Evolutionary conservation across 2,113 vertebrate species (phyloP), one percentile per base, ranked within the genome.

Genomic region (Trichomycterus rosablanca): DNA sequence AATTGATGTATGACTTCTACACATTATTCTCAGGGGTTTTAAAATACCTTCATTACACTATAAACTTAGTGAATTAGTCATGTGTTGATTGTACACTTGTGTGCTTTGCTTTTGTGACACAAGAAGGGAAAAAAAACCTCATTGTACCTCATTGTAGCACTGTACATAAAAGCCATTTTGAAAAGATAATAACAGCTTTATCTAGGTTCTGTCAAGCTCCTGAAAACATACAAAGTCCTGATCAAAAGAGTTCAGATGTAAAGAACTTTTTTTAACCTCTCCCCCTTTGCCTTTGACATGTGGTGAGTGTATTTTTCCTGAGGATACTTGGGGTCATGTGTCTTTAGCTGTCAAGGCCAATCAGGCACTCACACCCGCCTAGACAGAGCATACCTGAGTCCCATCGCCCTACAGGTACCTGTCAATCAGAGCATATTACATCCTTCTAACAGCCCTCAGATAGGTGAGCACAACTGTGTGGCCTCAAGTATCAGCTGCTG

Each of bases 331-430:
- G 55, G 65, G 72, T 26, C 62, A 24, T 42, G 11, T 30, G 55
- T 32, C 51, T 61, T 60, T 45, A 52, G 40, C 61, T 80, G 78
- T 78, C 80, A 81, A 42, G 48, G 62, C 54, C 23, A 5, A 75
- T 82, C 59, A 75, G 59, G 57, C 51, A 67, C 76, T 78, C 53
- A 69, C 70, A 71, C 68, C 39, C 64, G 55, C 57, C 12, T 24
- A 63, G 46, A 68, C 19, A 30, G 57, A 66, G 40, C 68, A 83
- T 81, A 81, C 79, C 76, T 80, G 63, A 18, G 3, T 34, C 15
- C 59, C 43, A 49, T 40, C 37, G 37, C 45, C 64, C 58, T 34
- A 48, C 50, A 64, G 43, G 53, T 51, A 59, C 12, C 46, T 68
- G 56, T 67, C 62, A 64, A 49, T 74, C 66, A 67, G 16, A 24